These are phyloP conservation scores for Helarctos malayanus DNA, from an alignment of 2,797 vertebrate species.

Conservation along the genomic window DNA sequence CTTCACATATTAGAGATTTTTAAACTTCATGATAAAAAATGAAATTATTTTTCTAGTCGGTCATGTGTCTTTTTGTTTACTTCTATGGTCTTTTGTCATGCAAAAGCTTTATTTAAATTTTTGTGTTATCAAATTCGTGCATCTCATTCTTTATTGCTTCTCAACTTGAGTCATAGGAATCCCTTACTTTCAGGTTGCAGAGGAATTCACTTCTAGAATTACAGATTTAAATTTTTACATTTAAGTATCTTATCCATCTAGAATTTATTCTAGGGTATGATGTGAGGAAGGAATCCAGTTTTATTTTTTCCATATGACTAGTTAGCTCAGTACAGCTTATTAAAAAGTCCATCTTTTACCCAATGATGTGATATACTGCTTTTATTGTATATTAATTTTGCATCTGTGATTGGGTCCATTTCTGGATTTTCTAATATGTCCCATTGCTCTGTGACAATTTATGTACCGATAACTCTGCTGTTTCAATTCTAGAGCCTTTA, in stretches of 20 bases:
- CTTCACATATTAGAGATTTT: neutral
- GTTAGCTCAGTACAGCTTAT: neutral
- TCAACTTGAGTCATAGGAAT: neutral
- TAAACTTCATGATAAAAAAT: conserved; percentile 5
- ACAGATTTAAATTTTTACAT: neutral
- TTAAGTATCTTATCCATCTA: neutral
- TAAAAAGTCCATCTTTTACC: neutral
- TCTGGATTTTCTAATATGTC: neutral
- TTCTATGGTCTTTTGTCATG: neutral
- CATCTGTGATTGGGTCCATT: neutral
- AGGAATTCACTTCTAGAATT: neutral
- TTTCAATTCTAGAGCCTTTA: neutral
- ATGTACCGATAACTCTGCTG: neutral
- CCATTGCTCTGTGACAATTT: neutral
- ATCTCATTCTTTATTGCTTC: neutral
- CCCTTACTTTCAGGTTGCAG: neutral
- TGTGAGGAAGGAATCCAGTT: neutral
- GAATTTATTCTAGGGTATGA: neutral
- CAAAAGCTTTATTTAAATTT: neutral
- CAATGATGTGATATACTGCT: neutral
- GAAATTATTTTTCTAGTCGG: neutral
- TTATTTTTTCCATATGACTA: neutral
- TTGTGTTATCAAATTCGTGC: neutral
- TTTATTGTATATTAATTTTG: neutral
- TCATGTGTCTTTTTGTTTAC: neutral